phyloP scores from a whole-genome alignment of 2,113 vertebrate genomes.

The Pseudolaguvia tuberculata region DNA sequence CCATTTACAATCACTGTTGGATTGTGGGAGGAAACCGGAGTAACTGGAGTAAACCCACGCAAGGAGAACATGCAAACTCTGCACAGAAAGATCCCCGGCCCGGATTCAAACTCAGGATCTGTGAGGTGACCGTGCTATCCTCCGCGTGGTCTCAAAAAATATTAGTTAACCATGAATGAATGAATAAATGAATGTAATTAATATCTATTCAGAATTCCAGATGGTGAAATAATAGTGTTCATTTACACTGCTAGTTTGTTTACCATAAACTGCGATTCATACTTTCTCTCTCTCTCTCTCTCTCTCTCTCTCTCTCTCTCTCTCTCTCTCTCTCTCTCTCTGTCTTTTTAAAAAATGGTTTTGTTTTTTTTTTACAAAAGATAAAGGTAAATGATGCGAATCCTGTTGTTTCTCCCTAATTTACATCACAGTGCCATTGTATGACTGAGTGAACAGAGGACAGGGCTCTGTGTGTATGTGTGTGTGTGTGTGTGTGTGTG shows the following conservation, averaged over 20 bases:
- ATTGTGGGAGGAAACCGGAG: no score
- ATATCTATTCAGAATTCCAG: constrained; percentile 10
- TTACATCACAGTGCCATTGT: constrained; percentile 49
- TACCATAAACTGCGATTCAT: constrained; percentile 23
- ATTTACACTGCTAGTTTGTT: constrained; percentile 16
- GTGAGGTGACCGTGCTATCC: no score
- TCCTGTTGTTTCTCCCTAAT: constrained; percentile 41
- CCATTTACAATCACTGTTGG: no score
- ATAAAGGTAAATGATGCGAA: constrained; percentile 32
- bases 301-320: not conserved
- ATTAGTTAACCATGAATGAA: no score
- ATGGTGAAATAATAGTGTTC: constrained; percentile 22
- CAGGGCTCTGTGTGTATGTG: constrained; percentile 34
- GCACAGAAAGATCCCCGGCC: no score
- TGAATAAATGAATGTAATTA: not conserved
- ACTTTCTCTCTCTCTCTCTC: constrained; percentile 5
- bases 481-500: constrained; percentile 39
- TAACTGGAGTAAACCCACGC: no score
- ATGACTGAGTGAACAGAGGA: constrained; percentile 36
- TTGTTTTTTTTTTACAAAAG: constrained; percentile 10
- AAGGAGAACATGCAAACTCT: no score
- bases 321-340: not conserved
- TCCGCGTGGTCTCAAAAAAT: no score
- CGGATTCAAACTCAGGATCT: no score
- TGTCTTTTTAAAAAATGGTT: no score